Conservation (phyloP, 2,797 vertebrate species). For the Clarias platycephalus region DNA sequence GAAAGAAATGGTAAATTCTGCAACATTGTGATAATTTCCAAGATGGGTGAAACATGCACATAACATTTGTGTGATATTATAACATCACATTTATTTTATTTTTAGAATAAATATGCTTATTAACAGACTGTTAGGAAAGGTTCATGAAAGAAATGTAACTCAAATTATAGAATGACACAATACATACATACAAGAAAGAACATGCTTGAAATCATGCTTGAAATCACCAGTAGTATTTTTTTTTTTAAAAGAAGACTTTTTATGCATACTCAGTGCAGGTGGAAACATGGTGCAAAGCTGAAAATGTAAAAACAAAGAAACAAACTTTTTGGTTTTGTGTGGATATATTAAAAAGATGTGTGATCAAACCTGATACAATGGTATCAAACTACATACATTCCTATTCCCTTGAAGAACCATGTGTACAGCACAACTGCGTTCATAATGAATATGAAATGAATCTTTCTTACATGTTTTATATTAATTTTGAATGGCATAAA, state of each 20-base stretch:
- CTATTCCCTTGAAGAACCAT: background rate
- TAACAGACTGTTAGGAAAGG: too few species aligned
- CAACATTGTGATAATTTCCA: too few species aligned
- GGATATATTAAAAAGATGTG: background rate
- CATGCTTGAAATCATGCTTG: background rate
- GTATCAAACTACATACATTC: background rate
- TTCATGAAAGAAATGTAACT: too few species aligned
- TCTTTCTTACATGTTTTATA: background rate
- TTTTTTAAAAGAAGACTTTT: too few species aligned
- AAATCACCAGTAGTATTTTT: background rate
- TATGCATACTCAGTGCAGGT: background rate
- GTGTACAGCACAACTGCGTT: background rate
- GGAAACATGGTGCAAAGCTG: background rate
- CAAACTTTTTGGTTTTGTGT: background rate
- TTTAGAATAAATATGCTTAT: too few species aligned
- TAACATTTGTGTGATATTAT: too few species aligned
- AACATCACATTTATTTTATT: too few species aligned
- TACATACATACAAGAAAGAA: background rate
- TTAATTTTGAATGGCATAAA: background rate
- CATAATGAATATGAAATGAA: background rate
- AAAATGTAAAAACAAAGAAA: background rate
- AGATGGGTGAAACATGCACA: too few species aligned
- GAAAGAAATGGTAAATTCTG: too few species aligned
- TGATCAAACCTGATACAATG: background rate
- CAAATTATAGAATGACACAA: background rate